Conservation (phyloP, 2,888 invertebrate species). For the Drosophila picticornis region DNA sequence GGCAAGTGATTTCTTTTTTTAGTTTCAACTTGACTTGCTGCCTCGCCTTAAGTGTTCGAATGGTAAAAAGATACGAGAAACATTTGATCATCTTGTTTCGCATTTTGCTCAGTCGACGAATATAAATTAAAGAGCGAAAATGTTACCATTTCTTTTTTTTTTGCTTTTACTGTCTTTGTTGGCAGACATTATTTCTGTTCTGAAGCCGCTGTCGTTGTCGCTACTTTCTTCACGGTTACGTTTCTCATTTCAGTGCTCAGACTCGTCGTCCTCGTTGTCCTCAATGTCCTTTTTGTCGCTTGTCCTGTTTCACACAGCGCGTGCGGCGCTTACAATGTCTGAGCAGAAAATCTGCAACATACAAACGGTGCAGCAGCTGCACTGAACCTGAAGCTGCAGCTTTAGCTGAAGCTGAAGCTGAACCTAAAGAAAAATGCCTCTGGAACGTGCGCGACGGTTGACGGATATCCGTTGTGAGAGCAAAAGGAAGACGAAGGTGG, state of each 20-base stretch:
- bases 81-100: slow-evolving; percentile 43
- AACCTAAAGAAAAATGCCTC: slow-evolving; percentile 67
- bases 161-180: slow-evolving; percentile 48
- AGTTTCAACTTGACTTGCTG: slow-evolving; percentile 31
- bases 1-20: slow-evolving; percentile 4
- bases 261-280: slow-evolving; percentile 26
- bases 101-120: slow-evolving; percentile 62
- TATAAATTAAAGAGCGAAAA: slow-evolving; percentile 72
- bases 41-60: slow-evolving; percentile 16
- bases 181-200: slow-evolving; percentile 24
- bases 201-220: slow-evolving; percentile 20
- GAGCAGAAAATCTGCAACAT: slow-evolving; percentile 50
- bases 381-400: slow-evolving; percentile 30
- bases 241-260: slow-evolving; percentile 50
- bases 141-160: slow-evolving; percentile 52
- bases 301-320: slow-evolving; percentile 49
- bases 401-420: slow-evolving; percentile 17
- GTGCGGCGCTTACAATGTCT: slow-evolving; percentile 63
- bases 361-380: slow-evolving; percentile 38
- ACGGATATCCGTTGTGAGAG: slow-evolving; percentile 66
- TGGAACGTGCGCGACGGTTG: slow-evolving; percentile 69
- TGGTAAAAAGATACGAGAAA: slow-evolving; percentile 7
- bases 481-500: not conserved
- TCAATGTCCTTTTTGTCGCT: slow-evolving; percentile 48
- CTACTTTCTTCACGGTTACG: slow-evolving; percentile 20